A percentile compares a stretch with the other conserved stretches of the same genome.
These are phyloP conservation scores for Pocillopora damicornis DNA, from an alignment of 64 coral and sea anemone species.

Conservation along the genomic window DNA sequence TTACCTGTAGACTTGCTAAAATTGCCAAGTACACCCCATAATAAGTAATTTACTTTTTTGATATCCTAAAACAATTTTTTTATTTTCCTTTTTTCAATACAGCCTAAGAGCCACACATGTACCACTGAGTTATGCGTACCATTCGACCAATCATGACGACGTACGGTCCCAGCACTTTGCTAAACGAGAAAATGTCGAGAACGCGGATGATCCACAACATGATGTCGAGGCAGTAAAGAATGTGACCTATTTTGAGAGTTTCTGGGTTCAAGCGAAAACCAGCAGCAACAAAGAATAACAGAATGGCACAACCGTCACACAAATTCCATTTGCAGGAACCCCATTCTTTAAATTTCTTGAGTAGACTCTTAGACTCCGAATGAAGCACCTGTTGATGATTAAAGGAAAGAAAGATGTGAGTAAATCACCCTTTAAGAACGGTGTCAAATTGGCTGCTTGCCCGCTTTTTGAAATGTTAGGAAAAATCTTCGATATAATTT, in stretches of 20 bases:
- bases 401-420: neutral
- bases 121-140: constrained; percentile 24
- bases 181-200: constrained; percentile 83
- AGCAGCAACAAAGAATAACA: constrained; percentile 69
- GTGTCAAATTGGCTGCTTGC: neutral
- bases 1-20: too few species aligned
- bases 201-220: constrained; percentile 92
- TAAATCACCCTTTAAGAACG: too few species aligned
- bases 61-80: too few species aligned
- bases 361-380: constrained; percentile 23
- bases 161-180: constrained; percentile 83
- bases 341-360: constrained; percentile 68
- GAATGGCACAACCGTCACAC: constrained; percentile 69
- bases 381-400: constrained; percentile 50
- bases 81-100: too few species aligned
- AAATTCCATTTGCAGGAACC: constrained; percentile 83
- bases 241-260: constrained; percentile 64
- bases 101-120: neutral
- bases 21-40: too few species aligned
- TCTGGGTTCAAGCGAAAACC: constrained; percentile 58
- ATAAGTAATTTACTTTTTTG: too few species aligned
- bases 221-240: constrained; percentile 73
- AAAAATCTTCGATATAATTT: too few species aligned
- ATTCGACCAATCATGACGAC: constrained; percentile 94
- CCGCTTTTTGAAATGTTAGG: neutral